Percentiles rank a stretch among this genome's conserved stretches.
phyloP scores from a whole-genome alignment of 1,140 invertebrate genomes.

The Pissodes strobi region DNA sequence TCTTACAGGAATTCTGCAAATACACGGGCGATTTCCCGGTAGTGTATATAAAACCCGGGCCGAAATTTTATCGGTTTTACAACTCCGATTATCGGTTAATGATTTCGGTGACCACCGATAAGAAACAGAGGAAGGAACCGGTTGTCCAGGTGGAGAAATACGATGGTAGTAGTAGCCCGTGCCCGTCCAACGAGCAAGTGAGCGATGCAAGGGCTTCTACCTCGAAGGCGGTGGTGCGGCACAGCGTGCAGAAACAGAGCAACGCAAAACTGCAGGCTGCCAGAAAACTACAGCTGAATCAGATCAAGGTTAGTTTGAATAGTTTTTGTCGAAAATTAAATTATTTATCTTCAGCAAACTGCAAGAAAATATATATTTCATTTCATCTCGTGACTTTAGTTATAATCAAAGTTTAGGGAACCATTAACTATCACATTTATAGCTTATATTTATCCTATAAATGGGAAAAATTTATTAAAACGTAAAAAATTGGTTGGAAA shows the following conservation, averaged over 20 bases:
- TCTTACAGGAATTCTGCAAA: conserved; percentile 76
- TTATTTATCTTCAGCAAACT: too few relatives aligned
- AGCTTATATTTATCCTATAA: too few relatives aligned
- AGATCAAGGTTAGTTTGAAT: conserved; percentile 19
- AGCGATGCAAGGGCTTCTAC: not conserved
- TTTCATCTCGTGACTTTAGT: too few relatives aligned
- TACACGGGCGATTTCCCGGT: conserved; percentile 80
- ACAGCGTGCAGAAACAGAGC: conserved; percentile 20
- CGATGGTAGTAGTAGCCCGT: not conserved
- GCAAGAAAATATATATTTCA: too few relatives aligned
- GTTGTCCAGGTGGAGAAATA: not conserved
- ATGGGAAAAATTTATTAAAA: too few relatives aligned
- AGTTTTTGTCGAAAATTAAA: too few relatives aligned
- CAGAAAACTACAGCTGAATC: conserved; percentile 13
- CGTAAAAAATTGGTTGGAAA: too few relatives aligned
- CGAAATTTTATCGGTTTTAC: conserved; percentile 58
- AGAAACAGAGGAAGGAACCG: not conserved
- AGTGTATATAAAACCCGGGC: conserved; percentile 79
- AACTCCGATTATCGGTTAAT: conserved; percentile 30
- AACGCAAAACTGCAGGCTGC: conserved; percentile 26
- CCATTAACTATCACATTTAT: too few relatives aligned
- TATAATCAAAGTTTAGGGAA: too few relatives aligned
- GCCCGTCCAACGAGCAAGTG: too few relatives aligned
- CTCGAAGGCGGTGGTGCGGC: not conserved
- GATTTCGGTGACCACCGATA: conserved; percentile 12